Percentiles rank a stretch among this genome's conserved stretches.
Conservation (phyloP, 1,140 invertebrate species). For the Plodia interpunctella region DNA sequence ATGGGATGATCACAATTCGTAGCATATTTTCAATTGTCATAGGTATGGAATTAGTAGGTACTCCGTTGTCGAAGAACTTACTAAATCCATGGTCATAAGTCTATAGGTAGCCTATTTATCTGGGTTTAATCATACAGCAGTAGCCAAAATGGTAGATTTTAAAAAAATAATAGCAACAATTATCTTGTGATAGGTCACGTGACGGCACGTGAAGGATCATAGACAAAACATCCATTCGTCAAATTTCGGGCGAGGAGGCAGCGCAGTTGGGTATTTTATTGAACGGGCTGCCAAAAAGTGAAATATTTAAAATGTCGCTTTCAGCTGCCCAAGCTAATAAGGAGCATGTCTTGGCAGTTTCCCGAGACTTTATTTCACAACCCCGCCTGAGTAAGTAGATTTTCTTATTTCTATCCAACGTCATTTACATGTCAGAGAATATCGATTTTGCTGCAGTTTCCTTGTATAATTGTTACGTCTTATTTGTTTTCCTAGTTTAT, state of each 20-base stretch:
- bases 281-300: constrained; percentile 51
- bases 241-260: constrained; percentile 75
- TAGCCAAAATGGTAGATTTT: not conserved
- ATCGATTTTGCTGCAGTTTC: constrained; percentile 50
- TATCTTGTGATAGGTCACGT: constrained; percentile 75
- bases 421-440: constrained; percentile 40
- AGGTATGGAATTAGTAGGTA: no score
- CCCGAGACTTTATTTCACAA: constrained; percentile 97
- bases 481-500: constrained; percentile 5
- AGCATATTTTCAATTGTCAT: no score
- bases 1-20: no score
- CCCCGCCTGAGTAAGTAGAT: constrained; percentile 95
- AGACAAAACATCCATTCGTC: constrained; percentile 73
- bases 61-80: no score
- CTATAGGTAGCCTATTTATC: no score
- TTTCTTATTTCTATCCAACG: constrained; percentile 17
- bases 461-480: constrained; percentile 6
- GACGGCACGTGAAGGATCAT: constrained; percentile 77
- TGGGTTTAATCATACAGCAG: no score
- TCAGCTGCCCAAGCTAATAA: constrained; percentile 59
- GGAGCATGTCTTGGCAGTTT: constrained; percentile 94
- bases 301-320: constrained; percentile 62
- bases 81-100: no score
- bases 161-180: constrained; percentile 37
- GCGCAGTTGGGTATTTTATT: constrained; percentile 60